Evolutionary conservation across 1,140 invertebrate genomes (phyloP).

Genomic region (Apis florea): DNA sequence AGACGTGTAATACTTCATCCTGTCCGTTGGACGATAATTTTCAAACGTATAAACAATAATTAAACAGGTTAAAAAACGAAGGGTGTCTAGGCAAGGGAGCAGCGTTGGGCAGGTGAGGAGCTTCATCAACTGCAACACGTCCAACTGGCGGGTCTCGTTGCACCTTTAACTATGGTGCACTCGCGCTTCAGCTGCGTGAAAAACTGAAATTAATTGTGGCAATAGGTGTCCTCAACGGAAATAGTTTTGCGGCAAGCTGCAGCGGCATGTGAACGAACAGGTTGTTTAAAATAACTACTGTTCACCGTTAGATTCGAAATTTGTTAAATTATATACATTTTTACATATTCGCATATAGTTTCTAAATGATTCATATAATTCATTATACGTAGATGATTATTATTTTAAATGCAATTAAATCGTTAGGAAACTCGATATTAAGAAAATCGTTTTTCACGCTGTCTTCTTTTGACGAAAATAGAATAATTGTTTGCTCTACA

Average conservation of each 20-base stretch:
- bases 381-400: no score
- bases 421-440: no score
- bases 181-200: slow-evolving; percentile 39
- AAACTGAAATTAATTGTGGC: slow-evolving; percentile 54
- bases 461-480: no score
- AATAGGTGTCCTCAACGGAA: slow-evolving; percentile 54
- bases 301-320: background rate
- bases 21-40: background rate
- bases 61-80: slow-evolving; percentile 43
- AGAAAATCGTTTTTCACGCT: no score
- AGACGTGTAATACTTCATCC: background rate
- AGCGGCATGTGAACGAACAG: slow-evolving; percentile 4
- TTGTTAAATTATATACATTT: no score
- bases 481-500: no score
- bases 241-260: slow-evolving; percentile 26
- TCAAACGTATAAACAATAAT: slow-evolving; percentile 40
- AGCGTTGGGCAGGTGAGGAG: slow-evolving; percentile 46
- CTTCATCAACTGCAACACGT: slow-evolving; percentile 34
- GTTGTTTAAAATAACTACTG: slow-evolving; percentile 3
- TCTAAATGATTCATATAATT: no score
- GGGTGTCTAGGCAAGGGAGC: slow-evolving; percentile 17
- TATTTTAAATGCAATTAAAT: no score
- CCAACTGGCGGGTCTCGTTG: slow-evolving; percentile 19
- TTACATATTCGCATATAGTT: no score
- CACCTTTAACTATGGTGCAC: slow-evolving; percentile 27